phyloP scores from a whole-genome alignment of 2,888 invertebrate species.

The Phasia obesa region DNA sequence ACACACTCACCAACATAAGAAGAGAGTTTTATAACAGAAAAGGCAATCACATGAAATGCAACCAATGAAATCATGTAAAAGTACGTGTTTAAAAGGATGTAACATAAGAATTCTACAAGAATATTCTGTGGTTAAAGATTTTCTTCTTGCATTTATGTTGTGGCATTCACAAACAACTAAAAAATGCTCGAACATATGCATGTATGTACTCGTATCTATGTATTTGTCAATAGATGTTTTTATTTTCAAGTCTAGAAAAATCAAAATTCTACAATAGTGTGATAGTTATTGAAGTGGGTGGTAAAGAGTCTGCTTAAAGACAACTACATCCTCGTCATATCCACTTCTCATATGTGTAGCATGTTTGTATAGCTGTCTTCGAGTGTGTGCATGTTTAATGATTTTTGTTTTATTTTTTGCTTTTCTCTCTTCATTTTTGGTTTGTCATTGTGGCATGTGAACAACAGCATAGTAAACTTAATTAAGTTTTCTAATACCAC shows the following conservation, averaged over 20 bases:
- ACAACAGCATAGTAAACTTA: slow-evolving; percentile 69
- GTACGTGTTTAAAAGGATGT: slow-evolving; percentile 65
- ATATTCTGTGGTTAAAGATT: slow-evolving; percentile 64
- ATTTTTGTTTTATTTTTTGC: background rate
- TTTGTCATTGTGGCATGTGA: slow-evolving; percentile 65
- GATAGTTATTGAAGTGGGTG: slow-evolving; percentile 64
- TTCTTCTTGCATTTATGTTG: slow-evolving; percentile 59
- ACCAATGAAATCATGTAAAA: slow-evolving; percentile 61
- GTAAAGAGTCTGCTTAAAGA: slow-evolving; percentile 1
- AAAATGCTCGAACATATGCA: slow-evolving; percentile 5
- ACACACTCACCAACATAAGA: background rate
- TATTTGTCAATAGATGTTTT: background rate
- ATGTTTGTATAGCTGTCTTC: slow-evolving; percentile 11
- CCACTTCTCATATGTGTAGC: slow-evolving; percentile 25
- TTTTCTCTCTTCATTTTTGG: slow-evolving; percentile 41
- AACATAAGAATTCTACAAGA: slow-evolving; percentile 62
- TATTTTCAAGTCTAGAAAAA: slow-evolving; percentile 40
- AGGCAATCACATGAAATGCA: slow-evolving; percentile 47
- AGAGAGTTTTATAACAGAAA: slow-evolving; percentile 23
- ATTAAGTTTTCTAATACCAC: slow-evolving; percentile 73
- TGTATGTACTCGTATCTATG: too few species aligned
- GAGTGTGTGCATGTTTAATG: background rate
- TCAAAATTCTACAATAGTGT: slow-evolving; percentile 61
- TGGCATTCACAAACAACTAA: slow-evolving; percentile 52
- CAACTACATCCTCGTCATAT: slow-evolving; percentile 5